Percentiles rank a stretch among this genome's conserved stretches.
phyloP scores from a whole-genome alignment of 2,888 invertebrate species.

The Eremobia ochroleuca region DNA sequence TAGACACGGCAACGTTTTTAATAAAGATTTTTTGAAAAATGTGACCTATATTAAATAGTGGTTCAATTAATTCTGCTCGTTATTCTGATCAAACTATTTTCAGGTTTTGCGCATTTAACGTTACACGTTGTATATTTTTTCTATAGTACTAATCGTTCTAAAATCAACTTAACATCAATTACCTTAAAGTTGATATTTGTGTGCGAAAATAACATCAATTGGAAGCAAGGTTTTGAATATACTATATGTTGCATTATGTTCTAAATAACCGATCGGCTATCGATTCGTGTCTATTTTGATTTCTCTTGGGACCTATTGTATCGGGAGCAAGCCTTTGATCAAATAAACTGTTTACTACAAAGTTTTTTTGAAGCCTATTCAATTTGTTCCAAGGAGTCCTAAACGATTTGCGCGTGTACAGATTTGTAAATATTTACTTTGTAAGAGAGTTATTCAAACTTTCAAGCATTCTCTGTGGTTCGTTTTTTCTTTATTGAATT shows the following conservation, averaged over 20 bases:
- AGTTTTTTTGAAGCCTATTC: not conserved
- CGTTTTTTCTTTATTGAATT: not conserved
- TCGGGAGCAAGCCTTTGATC: not conserved
- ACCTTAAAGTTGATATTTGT: not conserved
- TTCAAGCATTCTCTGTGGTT: not conserved
- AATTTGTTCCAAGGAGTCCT: conserved; percentile 8
- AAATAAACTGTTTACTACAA: not conserved
- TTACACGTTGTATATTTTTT: no score
- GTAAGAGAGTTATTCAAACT: not conserved
- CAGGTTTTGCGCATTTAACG: no score
- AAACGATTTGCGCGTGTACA: conserved; percentile 30
- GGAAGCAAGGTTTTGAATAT: conserved; percentile 6
- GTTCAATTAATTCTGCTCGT: no score
- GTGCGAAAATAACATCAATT: not conserved
- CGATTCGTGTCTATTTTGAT: conserved; percentile 48
- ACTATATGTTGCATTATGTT: conserved; percentile 18
- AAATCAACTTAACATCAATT: not conserved
- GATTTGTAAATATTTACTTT: conserved; percentile 9
- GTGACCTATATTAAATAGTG: no score
- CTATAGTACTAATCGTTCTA: not conserved
- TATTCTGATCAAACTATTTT: no score
- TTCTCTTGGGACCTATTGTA: conserved; percentile 35
- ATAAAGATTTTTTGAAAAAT: no score
- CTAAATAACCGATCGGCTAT: conserved; percentile 32
- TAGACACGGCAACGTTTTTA: no score